phyloP scores from a whole-genome alignment of 2,888 invertebrate species.

The Meiosimyza decipiens region DNA sequence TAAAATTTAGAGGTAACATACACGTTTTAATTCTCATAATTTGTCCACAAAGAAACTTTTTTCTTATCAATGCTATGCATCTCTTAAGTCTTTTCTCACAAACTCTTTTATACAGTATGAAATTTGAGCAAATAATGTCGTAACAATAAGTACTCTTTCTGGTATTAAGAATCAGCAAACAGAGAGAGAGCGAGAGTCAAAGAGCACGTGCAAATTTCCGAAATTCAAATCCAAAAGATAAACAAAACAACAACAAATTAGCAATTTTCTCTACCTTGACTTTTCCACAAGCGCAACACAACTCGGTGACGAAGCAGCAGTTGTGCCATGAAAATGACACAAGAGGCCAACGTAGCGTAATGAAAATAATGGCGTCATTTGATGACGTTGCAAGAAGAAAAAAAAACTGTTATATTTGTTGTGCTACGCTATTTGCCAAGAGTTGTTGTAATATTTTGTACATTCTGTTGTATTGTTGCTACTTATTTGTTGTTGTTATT shows the following conservation, averaged over 20 bases:
- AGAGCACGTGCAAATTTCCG: conserved; percentile 22
- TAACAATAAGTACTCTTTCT: too few species aligned
- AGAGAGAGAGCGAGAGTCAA: not conserved
- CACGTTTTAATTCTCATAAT: too few species aligned
- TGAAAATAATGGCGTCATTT: conserved; percentile 17
- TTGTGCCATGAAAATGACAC: not conserved
- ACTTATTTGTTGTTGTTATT: not conserved
- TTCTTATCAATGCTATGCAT: too few species aligned
- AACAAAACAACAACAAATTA: conserved; percentile 26
- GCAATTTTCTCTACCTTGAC: not conserved
- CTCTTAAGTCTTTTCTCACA: too few species aligned
- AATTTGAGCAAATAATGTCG: too few species aligned
- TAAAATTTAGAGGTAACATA: too few species aligned
- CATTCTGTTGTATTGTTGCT: not conserved
- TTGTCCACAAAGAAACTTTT: too few species aligned
- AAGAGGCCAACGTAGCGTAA: not conserved
- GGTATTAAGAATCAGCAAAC: too few species aligned
- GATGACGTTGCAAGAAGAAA: conserved; percentile 15
- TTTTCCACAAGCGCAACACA: conserved; percentile 8
- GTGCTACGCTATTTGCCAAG: not conserved
- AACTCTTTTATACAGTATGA: too few species aligned
- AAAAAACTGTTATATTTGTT: too few species aligned
- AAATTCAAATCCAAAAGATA: not conserved
- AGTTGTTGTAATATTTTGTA: not conserved
- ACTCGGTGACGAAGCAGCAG: not conserved